Base-by-base conservation (phyloP, 2,797 vertebrate genomes). In the Distichodus sexfasciatus region DNA sequence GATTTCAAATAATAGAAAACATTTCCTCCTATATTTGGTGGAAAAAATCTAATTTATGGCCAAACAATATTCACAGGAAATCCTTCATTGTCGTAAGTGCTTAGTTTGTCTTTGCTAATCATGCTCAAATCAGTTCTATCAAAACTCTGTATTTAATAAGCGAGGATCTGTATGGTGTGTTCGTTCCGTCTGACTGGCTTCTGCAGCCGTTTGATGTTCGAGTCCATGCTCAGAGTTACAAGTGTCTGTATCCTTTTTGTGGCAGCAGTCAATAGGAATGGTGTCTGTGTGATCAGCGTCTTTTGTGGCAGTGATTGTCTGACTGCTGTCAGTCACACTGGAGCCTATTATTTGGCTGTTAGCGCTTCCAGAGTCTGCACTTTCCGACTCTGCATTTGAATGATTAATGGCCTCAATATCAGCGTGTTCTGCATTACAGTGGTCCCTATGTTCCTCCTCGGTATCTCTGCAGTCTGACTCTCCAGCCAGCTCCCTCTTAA, bases 401-500 rank as follows among this genome's bases (percentile, higher is more conserved):
- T 35, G 23, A 53, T 3, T 58, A 15, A 44, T 23, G 17, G 41
- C 31, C 9, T 54, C 53, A 10, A 15, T n/a, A 4, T 74, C 62
- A 43, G 40, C 35, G 57, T 36, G 31, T 24, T 61, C 62, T 33
- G 12, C 15, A 44, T 26, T 28, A 0, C 35, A 29, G 10, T 76
- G 33, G 35, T 33, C 68, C 29, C 58, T 53, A 3, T 48, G 44
- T 33, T 72, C 64, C 2, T 47, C 41, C 51, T 82, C 75, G 26
- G 64, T 44, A 23, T 67, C 46, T 11, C 10, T 41, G 14, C 31
- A 36, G n/a, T 51, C 47, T n/a, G 59, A 26, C 28, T 33, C 43
- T 21, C 84, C 81, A 9, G 81, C 83, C 77, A 91, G 78, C 38
- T 88, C 72, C 50, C 72, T 85, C 74, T 79, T 88, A 75, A 93